Evolutionary conservation across 2,113 vertebrate genomes (phyloP).

Genomic region (Macroglossus sobrinus): DNA sequence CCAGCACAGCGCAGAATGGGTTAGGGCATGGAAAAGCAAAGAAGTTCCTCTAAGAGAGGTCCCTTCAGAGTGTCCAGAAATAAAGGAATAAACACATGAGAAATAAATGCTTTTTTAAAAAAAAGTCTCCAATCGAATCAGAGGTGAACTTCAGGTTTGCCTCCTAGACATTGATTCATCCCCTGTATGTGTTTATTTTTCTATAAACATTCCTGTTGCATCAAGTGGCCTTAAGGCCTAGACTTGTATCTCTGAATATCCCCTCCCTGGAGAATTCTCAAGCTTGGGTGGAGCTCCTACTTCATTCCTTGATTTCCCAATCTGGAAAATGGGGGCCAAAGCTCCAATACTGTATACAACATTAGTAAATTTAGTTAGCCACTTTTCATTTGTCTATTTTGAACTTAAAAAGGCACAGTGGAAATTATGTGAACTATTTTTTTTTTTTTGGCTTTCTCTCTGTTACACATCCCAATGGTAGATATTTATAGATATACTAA

Average conservation of each 20-base stretch:
- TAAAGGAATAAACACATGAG: background rate
- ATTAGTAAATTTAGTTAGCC: background rate
- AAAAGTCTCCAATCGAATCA: background rate
- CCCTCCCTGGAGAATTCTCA: constrained; percentile 45
- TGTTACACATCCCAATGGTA: background rate
- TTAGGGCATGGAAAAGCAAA: background rate
- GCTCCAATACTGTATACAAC: background rate
- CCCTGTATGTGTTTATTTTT: constrained; percentile 48
- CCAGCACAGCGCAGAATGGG: background rate
- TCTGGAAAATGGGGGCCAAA: constrained; percentile 1
- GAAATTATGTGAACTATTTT: background rate
- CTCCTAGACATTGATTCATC: constrained; percentile 11
- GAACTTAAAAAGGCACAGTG: background rate
- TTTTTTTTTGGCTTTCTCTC: background rate
- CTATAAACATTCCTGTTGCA: constrained; percentile 56
- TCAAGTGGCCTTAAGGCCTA: constrained; percentile 55
- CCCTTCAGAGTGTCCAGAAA: constrained; percentile 9
- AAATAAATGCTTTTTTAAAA: background rate
- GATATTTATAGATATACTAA: background rate
- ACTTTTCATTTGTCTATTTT: background rate
- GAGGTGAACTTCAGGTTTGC: background rate
- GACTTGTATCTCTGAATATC: background rate
- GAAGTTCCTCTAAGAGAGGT: background rate
- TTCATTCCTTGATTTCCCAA: constrained; percentile 31
- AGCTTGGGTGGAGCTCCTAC: background rate